phyloP scores from a whole-genome alignment of 2,797 vertebrate species.

The Coilia nasus region DNA sequence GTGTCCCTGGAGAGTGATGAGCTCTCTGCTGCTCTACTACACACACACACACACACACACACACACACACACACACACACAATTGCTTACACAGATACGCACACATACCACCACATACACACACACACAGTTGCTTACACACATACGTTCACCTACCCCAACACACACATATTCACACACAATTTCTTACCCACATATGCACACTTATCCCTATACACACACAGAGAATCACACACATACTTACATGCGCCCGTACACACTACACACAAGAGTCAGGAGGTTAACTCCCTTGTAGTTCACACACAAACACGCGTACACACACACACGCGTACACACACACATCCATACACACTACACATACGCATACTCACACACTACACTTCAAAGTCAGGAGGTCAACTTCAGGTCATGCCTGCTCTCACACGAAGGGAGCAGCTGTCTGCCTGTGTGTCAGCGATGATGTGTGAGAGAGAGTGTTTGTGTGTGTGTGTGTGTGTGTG shows the following conservation, averaged over 20 bases:
- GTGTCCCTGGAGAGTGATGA: too few species aligned
- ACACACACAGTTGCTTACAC: background rate
- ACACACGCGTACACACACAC: background rate
- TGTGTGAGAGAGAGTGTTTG: slow-evolving; percentile 23
- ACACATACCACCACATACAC: background rate
- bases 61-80: background rate
- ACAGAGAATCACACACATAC: too few species aligned
- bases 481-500: background rate
- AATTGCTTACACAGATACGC: background rate
- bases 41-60: background rate
- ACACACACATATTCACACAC: background rate
- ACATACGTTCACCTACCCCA: background rate
- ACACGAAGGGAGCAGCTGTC: background rate
- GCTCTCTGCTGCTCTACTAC: too few species aligned
- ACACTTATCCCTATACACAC: background rate
- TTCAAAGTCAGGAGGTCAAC: background rate
- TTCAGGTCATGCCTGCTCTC: background rate
- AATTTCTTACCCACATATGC: background rate
- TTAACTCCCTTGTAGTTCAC: too few species aligned
- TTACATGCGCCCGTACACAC: too few species aligned
- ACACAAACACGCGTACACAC: too few species aligned
- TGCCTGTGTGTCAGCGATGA: slow-evolving; percentile 11
- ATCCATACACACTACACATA: background rate
- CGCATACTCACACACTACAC: background rate
- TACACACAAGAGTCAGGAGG: too few species aligned